A percentile compares a stretch with the other conserved stretches of the same genome.
Evolutionary conservation across 2,888 invertebrate species (phyloP).

Genomic region (Willowsia nigromaculata): DNA sequence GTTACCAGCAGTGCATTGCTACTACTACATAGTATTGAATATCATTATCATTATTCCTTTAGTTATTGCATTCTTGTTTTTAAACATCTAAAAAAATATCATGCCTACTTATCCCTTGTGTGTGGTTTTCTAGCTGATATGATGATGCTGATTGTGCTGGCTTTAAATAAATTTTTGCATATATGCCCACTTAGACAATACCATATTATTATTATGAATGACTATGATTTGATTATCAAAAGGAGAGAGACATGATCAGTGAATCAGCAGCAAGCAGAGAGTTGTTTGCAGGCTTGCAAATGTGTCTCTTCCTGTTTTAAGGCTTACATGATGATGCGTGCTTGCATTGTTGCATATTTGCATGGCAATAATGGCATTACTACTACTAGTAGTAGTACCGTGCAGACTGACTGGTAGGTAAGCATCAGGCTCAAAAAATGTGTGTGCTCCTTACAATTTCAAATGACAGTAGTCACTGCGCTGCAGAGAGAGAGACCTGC

Average conservation of each 20-base stretch:
- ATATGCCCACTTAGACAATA: too few species aligned
- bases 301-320: background rate
- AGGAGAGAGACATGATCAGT: background rate
- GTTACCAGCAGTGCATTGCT: background rate
- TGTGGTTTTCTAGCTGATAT: background rate
- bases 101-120: background rate
- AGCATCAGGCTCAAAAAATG: too few species aligned
- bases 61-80: background rate
- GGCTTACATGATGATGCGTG: too few species aligned
- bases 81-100: background rate
- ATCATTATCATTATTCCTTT: background rate
- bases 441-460: too few species aligned
- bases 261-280: background rate
- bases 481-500: background rate
- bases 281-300: background rate
- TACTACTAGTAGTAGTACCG: too few species aligned
- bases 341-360: too few species aligned
- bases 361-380: too few species aligned
- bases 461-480: background rate
- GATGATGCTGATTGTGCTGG: background rate
- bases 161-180: background rate
- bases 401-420: too few species aligned
- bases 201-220: too few species aligned
- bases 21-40: too few species aligned
- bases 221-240: background rate